Evolutionary conservation across 2,113 vertebrate genomes (phyloP).

Genomic region (Poeciliopsis occidentalis): DNA sequence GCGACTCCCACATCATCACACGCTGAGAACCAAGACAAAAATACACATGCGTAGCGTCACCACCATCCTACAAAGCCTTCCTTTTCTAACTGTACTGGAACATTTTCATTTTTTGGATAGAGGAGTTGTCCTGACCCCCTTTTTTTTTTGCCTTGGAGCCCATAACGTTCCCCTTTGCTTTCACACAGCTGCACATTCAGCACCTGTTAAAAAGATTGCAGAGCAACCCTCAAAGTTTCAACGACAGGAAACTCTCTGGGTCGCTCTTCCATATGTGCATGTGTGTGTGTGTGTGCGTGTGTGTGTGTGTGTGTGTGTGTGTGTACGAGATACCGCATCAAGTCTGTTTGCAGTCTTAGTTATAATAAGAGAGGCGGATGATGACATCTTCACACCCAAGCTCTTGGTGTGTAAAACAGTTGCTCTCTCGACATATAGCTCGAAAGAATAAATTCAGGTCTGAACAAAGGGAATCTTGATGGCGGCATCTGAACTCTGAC

Average conservation of each 20-base stretch:
- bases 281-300: slow-evolving; percentile 23
- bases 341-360: slow-evolving; percentile 3
- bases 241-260: slow-evolving; percentile 81
- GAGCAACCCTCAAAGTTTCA: slow-evolving; percentile 72
- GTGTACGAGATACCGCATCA: slow-evolving; percentile 22
- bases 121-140: slow-evolving; percentile 71
- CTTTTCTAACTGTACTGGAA: slow-evolving; percentile 57
- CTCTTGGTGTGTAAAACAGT: slow-evolving; percentile 16
- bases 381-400: slow-evolving; percentile 57
- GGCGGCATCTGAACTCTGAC: slow-evolving; percentile 52
- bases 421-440: background rate
- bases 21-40: background rate
- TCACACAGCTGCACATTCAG: slow-evolving; percentile 69
- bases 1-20: slow-evolving; percentile 4
- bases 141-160: slow-evolving; percentile 27
- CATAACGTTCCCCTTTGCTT: slow-evolving; percentile 56
- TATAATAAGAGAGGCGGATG: slow-evolving; percentile 48
- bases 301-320: slow-evolving; percentile 25
- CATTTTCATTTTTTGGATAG: slow-evolving; percentile 45
- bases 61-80: background rate
- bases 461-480: slow-evolving; percentile 14
- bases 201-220: slow-evolving; percentile 74
- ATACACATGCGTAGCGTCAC: slow-evolving; percentile 11
- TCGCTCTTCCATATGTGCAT: slow-evolving; percentile 41
- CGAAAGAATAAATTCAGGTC: background rate